Evolutionary conservation across 2,113 vertebrate genomes (phyloP), one percentile per base, ranked within the genome.

Genomic region (Tapirus terrestris): DNA sequence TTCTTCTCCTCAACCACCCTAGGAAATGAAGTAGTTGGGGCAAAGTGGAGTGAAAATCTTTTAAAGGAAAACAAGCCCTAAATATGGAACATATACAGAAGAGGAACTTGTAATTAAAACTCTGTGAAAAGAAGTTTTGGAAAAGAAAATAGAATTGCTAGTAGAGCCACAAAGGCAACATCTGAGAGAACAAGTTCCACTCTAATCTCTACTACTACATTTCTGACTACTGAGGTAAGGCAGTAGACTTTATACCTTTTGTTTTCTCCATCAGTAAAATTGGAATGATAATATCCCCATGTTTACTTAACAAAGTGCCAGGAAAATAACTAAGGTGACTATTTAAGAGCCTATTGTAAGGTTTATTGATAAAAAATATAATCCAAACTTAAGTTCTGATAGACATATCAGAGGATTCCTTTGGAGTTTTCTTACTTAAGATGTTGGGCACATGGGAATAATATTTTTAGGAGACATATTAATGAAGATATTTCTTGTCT

Each of bases 1-100:
- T 58, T 96, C 33, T 67, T 51, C 67, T 86, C 36, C 67, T 86
- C 36, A 48, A 58, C 43, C 60, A 86, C 61, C 61, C 43, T 79
- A 83, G 76, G 36, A 36, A 80, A 79, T 80, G 65, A 75, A 75
- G 33, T 75, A 75, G 48, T 53, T 68, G 56, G 82, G 56, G 6
- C 48, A 93, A 97, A 93, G 68, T 61, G 43, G 53, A 80, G 6
- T 70, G 85, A 89, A 73, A 61, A 61, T 61, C n/a, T 89, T 58
- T 79, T 25, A 72, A 92, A 89, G n/a, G 12, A 96, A 95, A 86
- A 88, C 23, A 65, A 77, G 58, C 3, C 53, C 51, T 81, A 53
- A 76, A 89, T 93, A 18, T 45, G n/a, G 23, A 92, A 92, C 25
- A n/a, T 63, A 25, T 58, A 75, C 8, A 86, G 10, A 72, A 82